These are phyloP conservation scores for Sebastes oblongus DNA, from an alignment of 2,797 vertebrate genomes.

Conservation along the genomic window DNA sequence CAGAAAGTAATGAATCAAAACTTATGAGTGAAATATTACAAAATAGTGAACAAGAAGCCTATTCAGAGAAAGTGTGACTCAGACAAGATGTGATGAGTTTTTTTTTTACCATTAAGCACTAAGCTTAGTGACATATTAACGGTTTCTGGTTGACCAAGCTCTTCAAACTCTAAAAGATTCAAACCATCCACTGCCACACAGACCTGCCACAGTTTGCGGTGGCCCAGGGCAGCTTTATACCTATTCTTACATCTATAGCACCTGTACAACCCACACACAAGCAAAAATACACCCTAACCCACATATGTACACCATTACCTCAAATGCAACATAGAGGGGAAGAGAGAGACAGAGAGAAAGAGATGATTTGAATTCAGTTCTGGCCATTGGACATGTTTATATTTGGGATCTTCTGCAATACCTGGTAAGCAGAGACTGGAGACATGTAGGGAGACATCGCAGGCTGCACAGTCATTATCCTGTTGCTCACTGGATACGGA, in stretches of 20 bases:
- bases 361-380: background rate
- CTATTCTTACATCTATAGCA: constrained; percentile 22
- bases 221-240: constrained; percentile 5
- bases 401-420: constrained; percentile 55
- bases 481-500: constrained; percentile 96
- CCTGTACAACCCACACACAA: constrained; percentile 15
- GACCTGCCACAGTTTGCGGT: background rate
- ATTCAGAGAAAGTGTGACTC: constrained; percentile 16
- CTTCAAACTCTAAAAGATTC: background rate
- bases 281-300: constrained; percentile 22
- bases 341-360: background rate
- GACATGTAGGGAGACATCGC: constrained; percentile 96
- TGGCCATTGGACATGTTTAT: background rate
- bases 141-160: background rate
- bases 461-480: constrained; percentile 96
- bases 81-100: background rate
- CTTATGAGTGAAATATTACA: background rate
- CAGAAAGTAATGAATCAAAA: constrained; percentile 10
- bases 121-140: background rate
- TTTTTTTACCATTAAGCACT: background rate
- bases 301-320: background rate
- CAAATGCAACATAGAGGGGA: background rate
- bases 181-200: background rate
- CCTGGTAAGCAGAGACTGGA: constrained; percentile 98
- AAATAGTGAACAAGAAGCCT: background rate